Conservation (phyloP, 2,797 vertebrate species). For the Lepus oiostolus region DNA sequence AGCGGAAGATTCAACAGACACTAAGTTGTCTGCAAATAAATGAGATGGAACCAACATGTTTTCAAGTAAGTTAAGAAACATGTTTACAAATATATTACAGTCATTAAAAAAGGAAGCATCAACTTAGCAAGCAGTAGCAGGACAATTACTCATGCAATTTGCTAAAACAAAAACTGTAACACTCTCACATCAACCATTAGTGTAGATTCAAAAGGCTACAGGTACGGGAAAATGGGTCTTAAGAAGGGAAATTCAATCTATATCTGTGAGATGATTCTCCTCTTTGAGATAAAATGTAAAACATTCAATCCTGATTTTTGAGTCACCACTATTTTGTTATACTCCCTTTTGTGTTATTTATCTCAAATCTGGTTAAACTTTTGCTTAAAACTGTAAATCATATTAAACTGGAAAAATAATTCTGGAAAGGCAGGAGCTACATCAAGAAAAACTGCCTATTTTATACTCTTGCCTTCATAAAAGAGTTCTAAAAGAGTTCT, state of each 20-base stretch:
- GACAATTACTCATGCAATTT: conserved; percentile 83
- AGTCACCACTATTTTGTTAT: neutral
- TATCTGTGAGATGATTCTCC: neutral
- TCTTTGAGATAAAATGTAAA: conserved; percentile 65
- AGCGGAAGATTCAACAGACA: conserved; percentile 91
- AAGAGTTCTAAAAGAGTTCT: conserved; percentile 32
- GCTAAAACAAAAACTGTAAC: conserved; percentile 78
- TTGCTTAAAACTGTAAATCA: conserved; percentile 16
- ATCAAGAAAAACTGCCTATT: neutral
- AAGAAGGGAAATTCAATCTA: conserved; percentile 47
- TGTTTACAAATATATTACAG: conserved; percentile 90
- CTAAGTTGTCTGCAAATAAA: conserved; percentile 93
- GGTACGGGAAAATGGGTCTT: conserved; percentile 63
- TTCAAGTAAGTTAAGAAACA: conserved; percentile 90
- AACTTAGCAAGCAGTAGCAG: conserved; percentile 81
- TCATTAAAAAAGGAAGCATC: conserved; percentile 86
- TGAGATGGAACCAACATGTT: conserved; percentile 92
- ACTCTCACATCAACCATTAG: conserved; percentile 69
- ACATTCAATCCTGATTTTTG: conserved; percentile 32
- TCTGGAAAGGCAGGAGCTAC: neutral
- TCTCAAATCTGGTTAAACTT: neutral
- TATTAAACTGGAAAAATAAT: conserved; percentile 22
- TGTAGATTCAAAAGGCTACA: neutral
- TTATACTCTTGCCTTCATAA: neutral
- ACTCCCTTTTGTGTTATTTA: neutral